These are phyloP conservation scores for Sciurus carolinensis DNA, from an alignment of 2,797 vertebrate species.

Conservation along the genomic window DNA sequence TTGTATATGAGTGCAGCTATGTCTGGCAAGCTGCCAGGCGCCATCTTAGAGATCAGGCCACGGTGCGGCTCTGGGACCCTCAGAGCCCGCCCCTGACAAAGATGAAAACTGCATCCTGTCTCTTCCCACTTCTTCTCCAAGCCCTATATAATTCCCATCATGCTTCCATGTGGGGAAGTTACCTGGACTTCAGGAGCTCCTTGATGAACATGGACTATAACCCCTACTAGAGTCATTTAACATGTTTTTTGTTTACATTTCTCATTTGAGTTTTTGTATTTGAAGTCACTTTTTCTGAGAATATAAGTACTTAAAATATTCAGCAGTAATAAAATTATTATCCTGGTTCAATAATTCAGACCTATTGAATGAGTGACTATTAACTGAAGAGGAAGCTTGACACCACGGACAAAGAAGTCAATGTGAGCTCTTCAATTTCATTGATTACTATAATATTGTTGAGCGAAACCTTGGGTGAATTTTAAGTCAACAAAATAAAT, in stretches of 20 bases:
- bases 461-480: neutral
- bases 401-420: neutral
- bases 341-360: neutral
- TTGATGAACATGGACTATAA: neutral
- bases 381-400: neutral
- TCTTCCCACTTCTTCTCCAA: neutral
- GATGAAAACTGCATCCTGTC: neutral
- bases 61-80: no score
- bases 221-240: neutral
- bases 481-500: conserved; percentile 28
- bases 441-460: neutral
- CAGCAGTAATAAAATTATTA: conserved; percentile 1
- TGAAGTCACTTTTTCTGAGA: neutral
- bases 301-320: conserved; percentile 26
- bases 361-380: neutral
- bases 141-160: neutral
- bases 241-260: neutral
- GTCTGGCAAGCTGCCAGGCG: no score
- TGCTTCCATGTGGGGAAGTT: neutral
- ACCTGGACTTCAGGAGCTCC: neutral
- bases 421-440: neutral
- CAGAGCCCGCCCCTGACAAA: neutral
- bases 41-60: no score
- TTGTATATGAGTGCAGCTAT: no score
- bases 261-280: neutral